These are phyloP conservation scores for Sminthurides aquaticus DNA, from an alignment of 2,888 invertebrate species.

Conservation along the genomic window DNA sequence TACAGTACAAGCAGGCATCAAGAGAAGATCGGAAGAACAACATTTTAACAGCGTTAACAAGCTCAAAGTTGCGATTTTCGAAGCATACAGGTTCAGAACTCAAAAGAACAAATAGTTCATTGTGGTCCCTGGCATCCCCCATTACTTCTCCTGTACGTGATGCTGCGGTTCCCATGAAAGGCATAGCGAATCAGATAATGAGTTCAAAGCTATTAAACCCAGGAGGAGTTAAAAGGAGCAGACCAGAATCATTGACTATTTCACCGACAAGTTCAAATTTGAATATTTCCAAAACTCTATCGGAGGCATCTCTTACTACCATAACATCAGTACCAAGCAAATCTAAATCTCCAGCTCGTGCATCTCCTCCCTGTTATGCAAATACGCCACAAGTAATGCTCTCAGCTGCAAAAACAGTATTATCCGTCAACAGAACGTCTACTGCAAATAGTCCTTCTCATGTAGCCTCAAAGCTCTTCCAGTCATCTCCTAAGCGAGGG, in stretches of 20 bases:
- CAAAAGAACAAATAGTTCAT: background rate
- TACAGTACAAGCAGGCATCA: constrained; percentile 36
- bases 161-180: no score
- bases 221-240: no score
- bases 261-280: background rate
- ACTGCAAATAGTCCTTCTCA: background rate
- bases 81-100: constrained; percentile 15
- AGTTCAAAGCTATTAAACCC: no score
- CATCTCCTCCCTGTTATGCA: background rate
- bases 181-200: no score
- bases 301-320: background rate
- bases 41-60: constrained; percentile 32
- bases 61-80: constrained; percentile 33
- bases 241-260: background rate
- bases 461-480: background rate
- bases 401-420: background rate
- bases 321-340: background rate
- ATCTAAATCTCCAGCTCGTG: background rate
- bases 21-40: constrained; percentile 25
- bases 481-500: background rate
- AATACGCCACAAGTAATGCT: background rate
- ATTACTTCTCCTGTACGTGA: no score
- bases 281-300: background rate
- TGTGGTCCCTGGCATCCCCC: background rate
- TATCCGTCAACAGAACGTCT: background rate